Evolutionary conservation across 2,888 invertebrate species (phyloP).

Genomic region (Sarcophaga subvicina): DNA sequence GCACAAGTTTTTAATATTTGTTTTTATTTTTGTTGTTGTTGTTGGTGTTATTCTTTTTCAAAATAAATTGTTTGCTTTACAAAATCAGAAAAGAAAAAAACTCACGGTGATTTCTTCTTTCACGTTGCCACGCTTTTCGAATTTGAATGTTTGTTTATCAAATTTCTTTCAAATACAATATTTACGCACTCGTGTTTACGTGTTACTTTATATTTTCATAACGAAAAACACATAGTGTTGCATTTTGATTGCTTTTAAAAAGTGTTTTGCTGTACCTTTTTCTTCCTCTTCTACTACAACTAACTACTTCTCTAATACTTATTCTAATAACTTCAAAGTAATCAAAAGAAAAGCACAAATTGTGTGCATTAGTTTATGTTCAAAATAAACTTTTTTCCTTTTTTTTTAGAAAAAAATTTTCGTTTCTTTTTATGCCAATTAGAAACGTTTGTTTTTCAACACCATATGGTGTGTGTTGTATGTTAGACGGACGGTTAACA

Average conservation of each 20-base stretch:
- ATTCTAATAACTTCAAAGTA: background rate
- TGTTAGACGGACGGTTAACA: slow-evolving; percentile 47
- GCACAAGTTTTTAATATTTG: slow-evolving; percentile 27
- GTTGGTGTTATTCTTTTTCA: slow-evolving; percentile 14
- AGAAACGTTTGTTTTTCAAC: slow-evolving; percentile 4
- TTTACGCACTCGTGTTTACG: slow-evolving; percentile 13
- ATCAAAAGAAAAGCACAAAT: too few species aligned
- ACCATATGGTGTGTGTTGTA: slow-evolving; percentile 60
- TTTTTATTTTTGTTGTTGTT: slow-evolving; percentile 13
- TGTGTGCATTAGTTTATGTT: background rate
- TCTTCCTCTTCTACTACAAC: background rate
- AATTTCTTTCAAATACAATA: slow-evolving; percentile 22
- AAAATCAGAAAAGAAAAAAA: slow-evolving; percentile 16
- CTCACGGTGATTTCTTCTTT: background rate
- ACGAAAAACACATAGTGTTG: slow-evolving; percentile 47
- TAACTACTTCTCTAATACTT: background rate
- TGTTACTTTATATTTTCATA: slow-evolving; percentile 48
- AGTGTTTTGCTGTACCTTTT: slow-evolving; percentile 2
- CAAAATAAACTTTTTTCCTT: too few species aligned
- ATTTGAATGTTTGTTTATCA: slow-evolving; percentile 35
- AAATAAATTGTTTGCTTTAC: slow-evolving; percentile 58
- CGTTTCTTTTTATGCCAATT: background rate
- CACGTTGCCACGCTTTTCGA: background rate
- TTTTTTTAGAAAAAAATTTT: background rate
- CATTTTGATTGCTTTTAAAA: slow-evolving; percentile 53